Evolutionary conservation across 2,797 vertebrate species (phyloP), one percentile per base, ranked within the genome.

Genomic region (Tamandua tetradactyla): DNA sequence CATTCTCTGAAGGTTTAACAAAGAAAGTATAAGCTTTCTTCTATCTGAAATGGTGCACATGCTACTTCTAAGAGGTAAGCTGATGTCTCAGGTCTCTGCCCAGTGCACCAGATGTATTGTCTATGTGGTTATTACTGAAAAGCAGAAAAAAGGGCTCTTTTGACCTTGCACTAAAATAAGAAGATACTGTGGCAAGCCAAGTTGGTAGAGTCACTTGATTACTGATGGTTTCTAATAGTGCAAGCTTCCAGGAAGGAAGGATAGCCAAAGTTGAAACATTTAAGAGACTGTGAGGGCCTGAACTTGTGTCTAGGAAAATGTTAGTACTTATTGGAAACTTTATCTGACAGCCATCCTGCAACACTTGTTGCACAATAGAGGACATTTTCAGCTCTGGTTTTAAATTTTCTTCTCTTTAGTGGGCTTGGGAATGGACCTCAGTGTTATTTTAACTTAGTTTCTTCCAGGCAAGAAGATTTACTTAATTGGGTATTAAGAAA

Each of bases 401-500:
- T 93, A 37, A 62, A 89, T 95, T 95, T 96, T 93, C 55, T 92
- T 97, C 57, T 93, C 55, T 82, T 87, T 89, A 96, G 96, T 3
- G 90, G 94, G 71, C 42, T 87, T 78, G 52, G 20, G 85, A 62
- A 94, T 1, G 27, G 88, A 96, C 88, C 83, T 94, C 96, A 97
- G 37, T 94, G 92, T 96, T 97, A 85, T 96, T 97, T 95, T 89
- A 94, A 94, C 52, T 87, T 93, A 35, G 49, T 94, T 95, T 95
- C 75, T 86, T 92, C 44, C 49, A 85, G 92, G 95, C 93, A 84
- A 96, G n/a, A 82, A 94, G 40, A 89, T 94, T 92, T 94, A 88
- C 61, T 96, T 92, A 94, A 96, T 82, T 96, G 80, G 88, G 57
- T 57, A 87, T 95, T 83, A 86, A 88, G 79, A 91, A 92, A 66